Conservation (phyloP, 1,140 invertebrate genomes). For the Diachasmimorpha longicaudata region DNA sequence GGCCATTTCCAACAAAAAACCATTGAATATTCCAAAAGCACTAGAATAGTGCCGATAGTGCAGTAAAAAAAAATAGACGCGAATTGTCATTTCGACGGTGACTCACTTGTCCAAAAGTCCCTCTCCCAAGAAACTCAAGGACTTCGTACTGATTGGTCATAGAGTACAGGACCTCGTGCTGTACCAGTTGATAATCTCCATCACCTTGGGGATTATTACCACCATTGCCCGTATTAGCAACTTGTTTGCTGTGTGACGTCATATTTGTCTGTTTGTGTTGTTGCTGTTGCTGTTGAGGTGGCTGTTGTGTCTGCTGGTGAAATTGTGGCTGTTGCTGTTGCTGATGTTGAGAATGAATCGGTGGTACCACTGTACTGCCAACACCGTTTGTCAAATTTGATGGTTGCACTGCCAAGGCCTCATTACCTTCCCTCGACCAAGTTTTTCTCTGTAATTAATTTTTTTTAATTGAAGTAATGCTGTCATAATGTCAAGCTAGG, state of each 20-base stretch:
- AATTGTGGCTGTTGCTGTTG: conserved; percentile 45
- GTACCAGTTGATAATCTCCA: conserved; percentile 97
- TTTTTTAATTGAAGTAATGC: too few species aligned
- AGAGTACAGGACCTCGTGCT: conserved; percentile 97
- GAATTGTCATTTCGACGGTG: neutral
- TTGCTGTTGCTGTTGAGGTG: conserved; percentile 21
- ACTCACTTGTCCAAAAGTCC: conserved; percentile 93
- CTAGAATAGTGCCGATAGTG: neutral
- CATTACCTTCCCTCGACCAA: conserved; percentile 71
- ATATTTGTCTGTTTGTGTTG: conserved; percentile 61
- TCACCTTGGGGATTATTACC: conserved; percentile 79
- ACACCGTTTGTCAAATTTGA: conserved; percentile 49
- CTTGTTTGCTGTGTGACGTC: conserved; percentile 79
- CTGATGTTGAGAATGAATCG: conserved; percentile 48
- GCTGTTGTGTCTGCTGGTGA: conserved; percentile 22
- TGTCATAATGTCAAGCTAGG: too few species aligned
- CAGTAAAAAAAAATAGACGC: too few species aligned
- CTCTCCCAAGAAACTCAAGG: conserved; percentile 96
- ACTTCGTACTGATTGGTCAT: conserved; percentile 94
- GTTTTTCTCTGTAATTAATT: conserved; percentile 65
- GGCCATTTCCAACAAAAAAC: too few species aligned
- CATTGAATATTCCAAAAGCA: too few species aligned
- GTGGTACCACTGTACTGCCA: conserved; percentile 53
- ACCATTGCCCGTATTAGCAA: conserved; percentile 58
- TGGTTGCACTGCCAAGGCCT: conserved; percentile 57